Evolutionary conservation across 2,888 invertebrate genomes (phyloP), one percentile per base, ranked within the genome.

Genomic region (Ischnura elegans): DNA sequence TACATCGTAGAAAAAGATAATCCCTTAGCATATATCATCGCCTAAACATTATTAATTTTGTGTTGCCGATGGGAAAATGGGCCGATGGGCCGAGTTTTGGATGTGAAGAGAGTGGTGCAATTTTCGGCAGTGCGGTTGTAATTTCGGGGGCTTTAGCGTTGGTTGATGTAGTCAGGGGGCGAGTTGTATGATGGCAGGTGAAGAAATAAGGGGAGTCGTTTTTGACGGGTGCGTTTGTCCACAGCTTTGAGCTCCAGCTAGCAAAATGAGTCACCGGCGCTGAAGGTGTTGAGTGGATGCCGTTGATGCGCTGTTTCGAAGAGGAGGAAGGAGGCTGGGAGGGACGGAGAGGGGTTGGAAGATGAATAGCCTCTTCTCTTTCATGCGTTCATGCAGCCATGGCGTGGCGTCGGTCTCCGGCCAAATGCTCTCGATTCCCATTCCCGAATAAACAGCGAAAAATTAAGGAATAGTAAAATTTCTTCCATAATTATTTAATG

Each of bases 351-450:
- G 61, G 55, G 36, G 10, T 25, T 2, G 87, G 87, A 90, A 61
- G 90, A 90, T 61, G 61, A 90, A 90, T 61, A 90, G 66, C 61
- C 90, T 61, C 90, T 90, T 43, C 61, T 61, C 61, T 61, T 42
- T 87, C 87, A 46, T 25, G 87, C 55, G 36, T 87, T 36, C 87
- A 43, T 3, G 90, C 61, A 36, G 61, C 61, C 90, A 43, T 13
- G 55, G 90, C n/a, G 43, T 25, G 55, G 51, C 2, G 3, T 55
- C 19, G n/a, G 47, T 21, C 42, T 2, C 87, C 46, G 87, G 21
- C 51, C 55, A 36, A n/a, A 21, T 36, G 6, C 61, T n/a, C 86
- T 45, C 43, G 5, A n/a, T n/a, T 13, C 43, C 86, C 5, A 6
- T 10, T n/a, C n/a, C n/a, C n/a, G n/a, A n/a, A n/a, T n/a, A n/a